Percentiles rank a stretch among this genome's conserved stretches.
Evolutionary conservation across 2,113 vertebrate species (phyloP).

Genomic region (Noctilio leporinus): DNA sequence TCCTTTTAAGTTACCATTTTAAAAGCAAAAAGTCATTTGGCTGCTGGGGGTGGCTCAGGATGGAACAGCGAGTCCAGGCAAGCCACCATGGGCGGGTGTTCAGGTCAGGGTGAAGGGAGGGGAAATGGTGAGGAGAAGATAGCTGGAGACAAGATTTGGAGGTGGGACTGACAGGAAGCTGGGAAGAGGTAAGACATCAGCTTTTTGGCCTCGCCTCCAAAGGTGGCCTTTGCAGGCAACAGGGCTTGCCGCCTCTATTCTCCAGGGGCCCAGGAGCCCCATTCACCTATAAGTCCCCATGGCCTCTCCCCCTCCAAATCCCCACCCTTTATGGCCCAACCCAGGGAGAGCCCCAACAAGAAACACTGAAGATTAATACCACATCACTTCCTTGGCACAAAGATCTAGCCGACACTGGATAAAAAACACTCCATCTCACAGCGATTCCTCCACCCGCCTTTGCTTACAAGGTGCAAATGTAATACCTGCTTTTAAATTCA

Average conservation of each 20-base stretch:
- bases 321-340: background rate
- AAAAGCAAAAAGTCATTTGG: background rate
- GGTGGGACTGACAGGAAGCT: background rate
- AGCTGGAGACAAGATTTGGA: background rate
- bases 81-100: background rate
- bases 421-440: slow-evolving; percentile 61
- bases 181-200: background rate
- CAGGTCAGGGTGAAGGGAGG: background rate
- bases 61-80: background rate
- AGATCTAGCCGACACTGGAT: slow-evolving; percentile 64
- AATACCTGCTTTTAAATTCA: slow-evolving; percentile 85
- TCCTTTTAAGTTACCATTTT: background rate
- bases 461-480: slow-evolving; percentile 74
- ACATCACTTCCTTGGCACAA: slow-evolving; percentile 49
- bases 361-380: slow-evolving; percentile 57
- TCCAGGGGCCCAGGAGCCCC: background rate
- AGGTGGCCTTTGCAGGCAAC: background rate
- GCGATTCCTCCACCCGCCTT: slow-evolving; percentile 51
- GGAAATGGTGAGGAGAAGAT: background rate
- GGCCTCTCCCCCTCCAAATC: background rate
- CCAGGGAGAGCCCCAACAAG: slow-evolving; percentile 48
- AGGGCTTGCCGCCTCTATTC: background rate
- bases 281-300: background rate
- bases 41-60: background rate
- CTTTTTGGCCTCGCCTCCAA: background rate